Conservation (phyloP, 2,113 vertebrate genomes). For the Mustela lutreola region DNA sequence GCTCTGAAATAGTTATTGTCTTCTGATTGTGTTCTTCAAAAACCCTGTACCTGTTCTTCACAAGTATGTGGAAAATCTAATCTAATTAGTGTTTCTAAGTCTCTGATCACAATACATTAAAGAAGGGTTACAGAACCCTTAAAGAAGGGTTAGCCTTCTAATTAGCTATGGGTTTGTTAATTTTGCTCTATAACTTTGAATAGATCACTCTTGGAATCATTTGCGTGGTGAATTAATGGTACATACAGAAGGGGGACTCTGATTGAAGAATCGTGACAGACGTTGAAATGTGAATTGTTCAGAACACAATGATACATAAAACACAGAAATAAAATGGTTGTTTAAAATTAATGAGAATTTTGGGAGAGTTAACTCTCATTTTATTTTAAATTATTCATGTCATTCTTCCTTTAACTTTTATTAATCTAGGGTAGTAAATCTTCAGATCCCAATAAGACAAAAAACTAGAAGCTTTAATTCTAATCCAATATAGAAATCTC, state of each 20-base stretch:
- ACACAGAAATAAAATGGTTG: background rate
- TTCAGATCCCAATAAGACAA: background rate
- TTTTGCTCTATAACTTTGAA: background rate
- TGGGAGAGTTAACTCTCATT: background rate
- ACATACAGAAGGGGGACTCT: background rate
- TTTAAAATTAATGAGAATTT: constrained; percentile 9
- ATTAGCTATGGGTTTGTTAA: background rate
- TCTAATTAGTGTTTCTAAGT: background rate
- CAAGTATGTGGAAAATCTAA: background rate
- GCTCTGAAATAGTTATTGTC: background rate
- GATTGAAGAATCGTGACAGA: background rate
- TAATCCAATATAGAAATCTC: background rate
- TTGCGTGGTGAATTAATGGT: background rate
- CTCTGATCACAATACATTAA: background rate
- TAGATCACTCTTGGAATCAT: background rate
- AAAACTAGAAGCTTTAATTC: background rate
- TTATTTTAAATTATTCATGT: background rate
- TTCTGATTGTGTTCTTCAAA: background rate
- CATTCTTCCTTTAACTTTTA: background rate
- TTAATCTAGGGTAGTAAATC: background rate
- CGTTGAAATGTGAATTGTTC: background rate
- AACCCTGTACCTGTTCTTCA: background rate
- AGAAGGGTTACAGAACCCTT: background rate
- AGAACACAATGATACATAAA: background rate
- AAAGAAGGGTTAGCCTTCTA: background rate